Evolutionary conservation across 2,888 invertebrate species (phyloP).

Genomic region (Agrotis puta): DNA sequence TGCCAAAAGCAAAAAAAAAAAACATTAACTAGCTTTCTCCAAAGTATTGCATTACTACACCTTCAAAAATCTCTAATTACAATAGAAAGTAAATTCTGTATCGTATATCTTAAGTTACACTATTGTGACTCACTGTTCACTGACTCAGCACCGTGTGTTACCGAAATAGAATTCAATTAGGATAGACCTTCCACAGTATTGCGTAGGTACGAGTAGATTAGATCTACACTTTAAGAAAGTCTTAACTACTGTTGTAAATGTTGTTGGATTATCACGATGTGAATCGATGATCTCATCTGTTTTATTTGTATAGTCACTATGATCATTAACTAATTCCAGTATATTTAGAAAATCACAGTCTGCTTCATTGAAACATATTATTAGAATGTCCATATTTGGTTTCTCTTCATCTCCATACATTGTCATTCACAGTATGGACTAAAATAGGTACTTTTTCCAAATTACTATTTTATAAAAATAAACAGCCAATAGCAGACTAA

Average conservation of each 20-base stretch:
- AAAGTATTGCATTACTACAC: constrained; percentile 37
- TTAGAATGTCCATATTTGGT: constrained; percentile 34
- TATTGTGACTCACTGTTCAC: constrained; percentile 43
- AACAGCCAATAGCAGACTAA: constrained; percentile 66
- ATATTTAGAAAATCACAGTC: constrained; percentile 47
- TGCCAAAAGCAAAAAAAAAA: constrained; percentile 19
- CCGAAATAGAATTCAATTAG: constrained; percentile 55
- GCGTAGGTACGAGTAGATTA: constrained; percentile 54
- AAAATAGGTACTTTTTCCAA: constrained; percentile 17
- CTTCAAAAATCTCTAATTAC: constrained; percentile 50
- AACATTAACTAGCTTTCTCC: constrained; percentile 27
- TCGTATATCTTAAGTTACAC: constrained; percentile 49
- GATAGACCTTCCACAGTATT: constrained; percentile 55
- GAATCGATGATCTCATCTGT: constrained; percentile 50
- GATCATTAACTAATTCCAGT: constrained; percentile 41
- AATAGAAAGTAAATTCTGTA: constrained; percentile 56
- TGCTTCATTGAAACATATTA: constrained; percentile 42
- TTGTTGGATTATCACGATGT: constrained; percentile 35
- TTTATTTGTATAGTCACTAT: constrained; percentile 43
- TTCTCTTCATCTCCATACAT: constrained; percentile 49
- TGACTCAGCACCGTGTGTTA: constrained; percentile 60
- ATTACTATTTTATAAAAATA: constrained; percentile 21
- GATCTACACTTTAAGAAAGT: constrained; percentile 46
- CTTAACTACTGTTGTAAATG: constrained; percentile 44
- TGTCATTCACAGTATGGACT: constrained; percentile 53